Evolutionary conservation across 2,113 vertebrate species (phyloP).

Genomic region (Desmodus rotundus): DNA sequence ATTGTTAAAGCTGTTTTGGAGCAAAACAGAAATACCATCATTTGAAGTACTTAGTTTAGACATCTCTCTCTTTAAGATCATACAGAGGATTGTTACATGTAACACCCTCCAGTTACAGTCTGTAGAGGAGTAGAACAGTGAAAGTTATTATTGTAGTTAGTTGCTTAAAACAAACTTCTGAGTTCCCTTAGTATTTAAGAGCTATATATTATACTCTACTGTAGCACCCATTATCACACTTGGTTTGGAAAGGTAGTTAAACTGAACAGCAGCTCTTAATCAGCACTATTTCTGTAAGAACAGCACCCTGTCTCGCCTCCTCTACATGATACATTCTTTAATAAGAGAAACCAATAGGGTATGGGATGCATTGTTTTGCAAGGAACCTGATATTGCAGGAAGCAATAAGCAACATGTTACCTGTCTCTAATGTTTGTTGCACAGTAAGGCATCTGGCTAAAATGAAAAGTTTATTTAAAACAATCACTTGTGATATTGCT

Average conservation of each 20-base stretch:
- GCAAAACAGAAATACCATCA: background rate
- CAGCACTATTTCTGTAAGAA: background rate
- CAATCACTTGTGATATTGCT: background rate
- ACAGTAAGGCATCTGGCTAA: background rate
- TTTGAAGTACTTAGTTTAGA: conserved; percentile 10
- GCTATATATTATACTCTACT: background rate
- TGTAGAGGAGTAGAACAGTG: conserved; percentile 12
- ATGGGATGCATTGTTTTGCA: background rate
- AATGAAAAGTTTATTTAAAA: conserved; percentile 27
- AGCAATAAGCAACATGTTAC: background rate
- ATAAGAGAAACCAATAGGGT: background rate
- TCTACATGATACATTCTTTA: background rate
- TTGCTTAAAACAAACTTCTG: conserved; percentile 22
- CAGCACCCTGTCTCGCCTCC: background rate
- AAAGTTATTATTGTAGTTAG: background rate
- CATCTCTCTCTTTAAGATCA: conserved; percentile 20
- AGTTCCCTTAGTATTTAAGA: conserved; percentile 7
- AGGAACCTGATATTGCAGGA: background rate
- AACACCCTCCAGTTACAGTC: background rate
- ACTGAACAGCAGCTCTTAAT: background rate
- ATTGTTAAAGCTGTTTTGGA: background rate
- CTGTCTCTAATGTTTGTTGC: background rate
- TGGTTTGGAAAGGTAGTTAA: conserved; percentile 42
- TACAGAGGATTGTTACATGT: background rate
- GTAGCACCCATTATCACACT: background rate